A percentile compares a stretch with the other conserved stretches of the same genome.
phyloP scores from a whole-genome alignment of 1,140 invertebrate genomes.

The Diachasma alloeum region DNA sequence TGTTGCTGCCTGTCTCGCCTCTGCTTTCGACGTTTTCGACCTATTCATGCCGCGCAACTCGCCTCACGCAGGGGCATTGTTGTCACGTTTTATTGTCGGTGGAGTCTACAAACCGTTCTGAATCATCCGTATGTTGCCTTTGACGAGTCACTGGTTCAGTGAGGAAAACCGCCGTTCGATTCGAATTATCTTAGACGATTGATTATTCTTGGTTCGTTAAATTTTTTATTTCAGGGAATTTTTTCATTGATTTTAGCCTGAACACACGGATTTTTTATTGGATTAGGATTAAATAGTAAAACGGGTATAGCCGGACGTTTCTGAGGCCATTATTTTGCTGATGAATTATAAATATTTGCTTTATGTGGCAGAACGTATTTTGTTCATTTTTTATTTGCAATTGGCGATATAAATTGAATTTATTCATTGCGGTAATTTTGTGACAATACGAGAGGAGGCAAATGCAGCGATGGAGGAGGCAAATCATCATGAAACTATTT shows the following conservation, averaged over 20 bases:
- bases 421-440: too few species aligned
- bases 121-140: not conserved
- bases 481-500: not conserved
- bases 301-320: too few species aligned
- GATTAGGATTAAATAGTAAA: too few species aligned
- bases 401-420: too few species aligned
- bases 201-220: not conserved
- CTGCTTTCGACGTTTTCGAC: conserved; percentile 19
- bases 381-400: too few species aligned
- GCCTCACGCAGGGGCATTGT: conserved; percentile 44
- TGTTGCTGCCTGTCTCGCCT: not conserved
- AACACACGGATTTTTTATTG: too few species aligned
- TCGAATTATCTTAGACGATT: conserved; percentile 16
- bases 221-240: not conserved
- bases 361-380: too few species aligned
- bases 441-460: too few species aligned
- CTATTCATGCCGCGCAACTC: conserved; percentile 51
- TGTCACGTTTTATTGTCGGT: conserved; percentile 34
- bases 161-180: conserved; percentile 22
- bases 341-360: too few species aligned
- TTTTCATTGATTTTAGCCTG: too few species aligned
- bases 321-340: too few species aligned
- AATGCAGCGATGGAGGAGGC: too few species aligned
- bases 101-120: not conserved
- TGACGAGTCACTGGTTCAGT: not conserved